Evolutionary conservation across 2,888 invertebrate species (phyloP).

Genomic region (Chironomus tentans): DNA sequence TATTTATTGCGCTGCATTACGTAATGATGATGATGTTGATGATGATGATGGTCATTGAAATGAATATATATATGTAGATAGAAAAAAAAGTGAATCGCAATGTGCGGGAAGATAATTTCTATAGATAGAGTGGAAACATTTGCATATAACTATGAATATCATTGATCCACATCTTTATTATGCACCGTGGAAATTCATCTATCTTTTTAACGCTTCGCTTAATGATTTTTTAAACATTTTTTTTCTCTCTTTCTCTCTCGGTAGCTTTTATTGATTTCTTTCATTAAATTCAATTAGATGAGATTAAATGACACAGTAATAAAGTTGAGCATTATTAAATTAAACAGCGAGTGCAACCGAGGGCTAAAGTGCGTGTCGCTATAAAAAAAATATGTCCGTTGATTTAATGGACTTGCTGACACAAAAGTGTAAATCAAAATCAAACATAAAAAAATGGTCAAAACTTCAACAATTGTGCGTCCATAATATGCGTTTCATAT

Average conservation of each 20-base stretch:
- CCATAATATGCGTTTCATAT: background rate
- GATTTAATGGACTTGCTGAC: background rate
- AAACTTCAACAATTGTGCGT: background rate
- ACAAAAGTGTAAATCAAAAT: slow-evolving; percentile 1
- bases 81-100: background rate
- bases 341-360: no score
- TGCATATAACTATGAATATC: slow-evolving; percentile 13
- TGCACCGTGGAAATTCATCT: background rate
- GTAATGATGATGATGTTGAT: slow-evolving; percentile 11
- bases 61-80: background rate
- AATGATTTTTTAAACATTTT: background rate
- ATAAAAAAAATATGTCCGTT: background rate
- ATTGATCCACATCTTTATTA: slow-evolving; percentile 9
- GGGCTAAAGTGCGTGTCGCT: background rate
- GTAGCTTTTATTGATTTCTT: no score
- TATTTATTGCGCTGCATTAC: slow-evolving; percentile 14
- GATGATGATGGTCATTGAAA: slow-evolving; percentile 25
- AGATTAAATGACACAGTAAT: background rate
- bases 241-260: background rate
- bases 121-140: slow-evolving; percentile 1
- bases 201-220: slow-evolving; percentile 16
- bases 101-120: slow-evolving; percentile 1
- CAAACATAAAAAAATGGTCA: background rate
- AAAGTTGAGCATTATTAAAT: background rate
- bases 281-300: no score